Evolutionary conservation across 2,113 vertebrate genomes (phyloP), one percentile per base, ranked within the genome.

Genomic region (Onychostruthus taczanowskii): DNA sequence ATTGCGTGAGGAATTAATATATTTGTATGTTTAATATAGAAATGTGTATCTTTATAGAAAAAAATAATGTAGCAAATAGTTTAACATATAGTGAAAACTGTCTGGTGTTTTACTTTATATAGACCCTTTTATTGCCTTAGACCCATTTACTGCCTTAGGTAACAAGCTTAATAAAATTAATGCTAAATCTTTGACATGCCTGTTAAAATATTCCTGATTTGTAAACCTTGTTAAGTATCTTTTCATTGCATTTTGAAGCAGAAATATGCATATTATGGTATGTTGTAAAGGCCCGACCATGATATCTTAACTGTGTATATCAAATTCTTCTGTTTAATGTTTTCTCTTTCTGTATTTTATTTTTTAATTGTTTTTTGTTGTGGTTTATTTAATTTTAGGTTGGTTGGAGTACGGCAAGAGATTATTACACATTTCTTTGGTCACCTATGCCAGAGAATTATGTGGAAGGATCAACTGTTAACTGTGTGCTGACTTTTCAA

Each of bases 361-460:
- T 7, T 82, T 19, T 26, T 3, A 6, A 7, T 31, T 13, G 1
- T 49, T 46, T 46, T 23, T 90, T 87, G 18, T 93, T 90, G n/a
- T 79, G 39, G 9, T 84, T 96, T 59, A 22, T 87, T 93, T 96
- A 84, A 87, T 94, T 96, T 90, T 97, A 99, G 99, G 99, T 99
- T 96, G 99, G 99, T 89, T 99, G 99, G 99, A 99, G 99, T 97
- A 99, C 99, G 55, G 98, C 99, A 92, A 98, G 99, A 96, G 99
- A 99, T 97, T 99, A 99, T 98, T 99, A 99, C 83, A 99, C 99
- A 2, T 99, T 99, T 98, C 97, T 99, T 95, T 99, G 99, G 99
- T 99, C 99, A 31, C 99, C 99, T 94, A 98, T 99, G 97, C 99
- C 99, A 92, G 99, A 99, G 90, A 98, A 98, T 93, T 99, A 99